Evolutionary conservation across 2,113 vertebrate species (phyloP).

Genomic region (Benitochromis conjunctus): DNA sequence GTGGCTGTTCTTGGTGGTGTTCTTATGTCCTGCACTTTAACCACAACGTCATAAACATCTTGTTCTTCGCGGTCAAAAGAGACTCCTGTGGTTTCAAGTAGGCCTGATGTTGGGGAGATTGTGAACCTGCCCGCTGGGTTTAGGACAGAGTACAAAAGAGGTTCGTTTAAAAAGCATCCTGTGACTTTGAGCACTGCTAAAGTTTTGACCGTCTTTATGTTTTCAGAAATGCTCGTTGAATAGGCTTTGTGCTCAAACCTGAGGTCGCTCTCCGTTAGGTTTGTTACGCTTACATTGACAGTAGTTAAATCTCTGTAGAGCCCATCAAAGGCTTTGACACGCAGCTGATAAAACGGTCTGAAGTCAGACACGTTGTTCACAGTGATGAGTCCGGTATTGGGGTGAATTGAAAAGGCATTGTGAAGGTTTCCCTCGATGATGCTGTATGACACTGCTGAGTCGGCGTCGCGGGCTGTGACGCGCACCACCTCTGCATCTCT

Average conservation of each 20-base stretch:
- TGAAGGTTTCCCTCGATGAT: conserved; percentile 79
- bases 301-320: conserved; percentile 78
- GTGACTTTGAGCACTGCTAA: conserved; percentile 76
- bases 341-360: conserved; percentile 71
- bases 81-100: conserved; percentile 83
- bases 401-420: conserved; percentile 79
- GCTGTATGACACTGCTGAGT: conserved; percentile 85
- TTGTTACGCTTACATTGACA: conserved; percentile 78
- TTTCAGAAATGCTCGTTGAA: conserved; percentile 78
- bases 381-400: conserved; percentile 76
- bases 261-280: conserved; percentile 69
- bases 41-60: conserved; percentile 77
- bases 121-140: conserved; percentile 82
- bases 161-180: conserved; percentile 86
- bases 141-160: conserved; percentile 80
- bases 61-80: conserved; percentile 85
- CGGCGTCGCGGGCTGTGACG: conserved; percentile 81
- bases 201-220: conserved; percentile 70
- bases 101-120: conserved; percentile 81
- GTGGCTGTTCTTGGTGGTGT: conserved; percentile 81
- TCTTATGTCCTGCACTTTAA: conserved; percentile 84
- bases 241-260: conserved; percentile 77
- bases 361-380: conserved; percentile 74
- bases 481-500: conserved; percentile 77
- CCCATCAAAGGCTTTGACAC: conserved; percentile 82